These are phyloP conservation scores for Goniozus legneri DNA, from an alignment of 1,140 invertebrate genomes.

Conservation along the genomic window DNA sequence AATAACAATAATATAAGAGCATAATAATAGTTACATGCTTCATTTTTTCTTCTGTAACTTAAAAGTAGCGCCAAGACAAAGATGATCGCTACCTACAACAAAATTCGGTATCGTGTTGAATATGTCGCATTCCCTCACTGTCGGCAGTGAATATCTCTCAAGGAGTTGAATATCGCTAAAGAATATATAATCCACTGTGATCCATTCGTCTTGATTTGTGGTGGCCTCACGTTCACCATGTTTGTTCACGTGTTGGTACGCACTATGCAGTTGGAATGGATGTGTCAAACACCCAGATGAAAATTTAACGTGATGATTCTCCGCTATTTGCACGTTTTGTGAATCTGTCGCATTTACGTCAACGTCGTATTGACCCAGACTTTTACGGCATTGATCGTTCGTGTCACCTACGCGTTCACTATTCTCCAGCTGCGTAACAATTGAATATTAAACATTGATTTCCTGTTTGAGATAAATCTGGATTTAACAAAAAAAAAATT, in stretches of 20 bases:
- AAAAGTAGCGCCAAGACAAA: conserved; percentile 66
- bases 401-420: conserved; percentile 14
- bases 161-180: conserved; percentile 62
- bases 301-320: conserved; percentile 38
- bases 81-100: conserved; percentile 73
- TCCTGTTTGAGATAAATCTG: conserved; percentile 3
- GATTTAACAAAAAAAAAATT: not conserved
- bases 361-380: conserved; percentile 13
- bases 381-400: conserved; percentile 4
- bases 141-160: conserved; percentile 63
- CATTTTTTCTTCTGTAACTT: conserved; percentile 32
- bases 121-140: conserved; percentile 56
- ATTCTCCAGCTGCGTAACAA: conserved; percentile 26
- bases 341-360: conserved; percentile 17
- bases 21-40: not conserved
- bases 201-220: conserved; percentile 72
- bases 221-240: conserved; percentile 58
- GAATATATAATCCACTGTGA: conserved; percentile 80
- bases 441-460: no score
- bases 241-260: conserved; percentile 53
- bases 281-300: conserved; percentile 56
- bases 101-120: conserved; percentile 68
- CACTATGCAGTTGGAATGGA: conserved; percentile 57
- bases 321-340: conserved; percentile 34
- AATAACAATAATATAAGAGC: no score